Evolutionary conservation across 2,888 invertebrate genomes (phyloP).

Genomic region (Mythimna albipuncta): DNA sequence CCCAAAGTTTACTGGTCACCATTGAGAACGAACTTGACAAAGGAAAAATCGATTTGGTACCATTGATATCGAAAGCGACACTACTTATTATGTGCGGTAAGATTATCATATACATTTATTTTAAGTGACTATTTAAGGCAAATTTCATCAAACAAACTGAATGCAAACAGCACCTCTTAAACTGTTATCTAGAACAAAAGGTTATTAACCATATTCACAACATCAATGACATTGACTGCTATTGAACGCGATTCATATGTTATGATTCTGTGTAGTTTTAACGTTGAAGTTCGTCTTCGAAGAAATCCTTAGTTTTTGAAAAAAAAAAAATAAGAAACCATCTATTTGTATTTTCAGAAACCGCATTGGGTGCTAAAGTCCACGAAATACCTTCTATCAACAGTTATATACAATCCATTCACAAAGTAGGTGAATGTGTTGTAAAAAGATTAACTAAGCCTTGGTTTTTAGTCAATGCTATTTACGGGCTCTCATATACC

Average conservation of each 20-base stretch:
- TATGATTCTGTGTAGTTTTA: too few species aligned
- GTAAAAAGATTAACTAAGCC: background rate
- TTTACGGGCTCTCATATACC: background rate
- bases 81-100: conserved; percentile 21
- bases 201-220: too few species aligned
- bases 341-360: conserved; percentile 8
- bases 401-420: conserved; percentile 11
- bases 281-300: too few species aligned
- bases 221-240: too few species aligned
- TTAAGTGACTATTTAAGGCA: too few species aligned
- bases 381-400: background rate
- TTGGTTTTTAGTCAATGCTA: background rate
- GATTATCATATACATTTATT: background rate
- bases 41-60: background rate
- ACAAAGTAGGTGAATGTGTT: conserved; percentile 1
- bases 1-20: conserved; percentile 72
- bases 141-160: too few species aligned
- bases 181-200: too few species aligned
- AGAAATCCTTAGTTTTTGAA: too few species aligned
- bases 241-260: too few species aligned
- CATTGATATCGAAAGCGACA: conserved; percentile 4
- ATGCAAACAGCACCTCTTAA: too few species aligned
- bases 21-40: background rate
- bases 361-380: conserved; percentile 11
- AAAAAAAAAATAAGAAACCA: background rate